Conservation (phyloP, 2,888 invertebrate species). For the Leucoma salicis region DNA sequence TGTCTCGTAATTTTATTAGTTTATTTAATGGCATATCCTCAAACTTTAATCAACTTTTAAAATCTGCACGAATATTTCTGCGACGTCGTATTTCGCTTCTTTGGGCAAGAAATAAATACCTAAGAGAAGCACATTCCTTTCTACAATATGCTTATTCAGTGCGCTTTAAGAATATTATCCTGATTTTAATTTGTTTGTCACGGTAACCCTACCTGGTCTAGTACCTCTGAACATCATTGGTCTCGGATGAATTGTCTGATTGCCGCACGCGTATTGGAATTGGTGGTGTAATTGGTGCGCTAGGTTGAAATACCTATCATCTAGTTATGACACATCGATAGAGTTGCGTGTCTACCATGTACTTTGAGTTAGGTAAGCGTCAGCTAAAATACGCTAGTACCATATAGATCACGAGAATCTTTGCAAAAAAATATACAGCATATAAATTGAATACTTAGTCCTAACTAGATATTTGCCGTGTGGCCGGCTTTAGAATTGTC, state of each 20-base stretch:
- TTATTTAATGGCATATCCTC: too few relatives aligned
- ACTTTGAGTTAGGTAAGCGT: constrained; percentile 24
- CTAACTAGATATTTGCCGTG: too few relatives aligned
- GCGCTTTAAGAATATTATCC: not conserved
- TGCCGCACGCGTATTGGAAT: constrained; percentile 36
- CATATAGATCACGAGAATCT: too few relatives aligned
- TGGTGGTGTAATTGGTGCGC: constrained; percentile 36
- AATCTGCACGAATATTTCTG: too few relatives aligned
- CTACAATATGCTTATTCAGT: not conserved
- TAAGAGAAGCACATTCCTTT: too few relatives aligned
- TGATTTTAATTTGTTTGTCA: constrained; percentile 1
- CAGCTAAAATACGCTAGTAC: constrained; percentile 25
- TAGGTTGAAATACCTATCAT: constrained; percentile 29
- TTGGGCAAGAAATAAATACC: too few relatives aligned
- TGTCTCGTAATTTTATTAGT: too few relatives aligned
- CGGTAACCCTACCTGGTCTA: constrained; percentile 6
- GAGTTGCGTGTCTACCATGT: constrained; percentile 22
- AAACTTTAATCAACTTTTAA: too few relatives aligned
- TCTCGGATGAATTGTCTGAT: constrained; percentile 42
- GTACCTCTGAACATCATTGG: constrained; percentile 31
- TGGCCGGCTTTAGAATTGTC: too few relatives aligned
- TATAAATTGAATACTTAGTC: too few relatives aligned
- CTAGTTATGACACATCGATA: constrained; percentile 35
- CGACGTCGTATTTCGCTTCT: too few relatives aligned
- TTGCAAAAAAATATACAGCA: too few relatives aligned